Conservation (phyloP, 2,888 invertebrate genomes). For the Melanophora roralis region DNA sequence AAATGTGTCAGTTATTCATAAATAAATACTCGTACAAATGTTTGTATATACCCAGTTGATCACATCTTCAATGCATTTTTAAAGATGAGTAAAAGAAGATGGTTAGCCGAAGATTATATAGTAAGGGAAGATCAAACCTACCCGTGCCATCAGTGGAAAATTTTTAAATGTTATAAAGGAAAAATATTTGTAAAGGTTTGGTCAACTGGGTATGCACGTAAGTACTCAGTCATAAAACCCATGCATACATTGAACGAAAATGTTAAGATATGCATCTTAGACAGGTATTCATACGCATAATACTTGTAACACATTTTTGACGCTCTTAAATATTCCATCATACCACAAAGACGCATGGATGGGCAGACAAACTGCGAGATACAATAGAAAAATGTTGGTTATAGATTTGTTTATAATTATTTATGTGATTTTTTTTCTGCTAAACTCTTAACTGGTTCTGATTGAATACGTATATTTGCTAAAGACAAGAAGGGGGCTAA, state of each 20-base stretch:
- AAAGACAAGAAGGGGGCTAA: background rate
- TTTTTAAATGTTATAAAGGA: too few species aligned
- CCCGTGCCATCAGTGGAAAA: too few species aligned
- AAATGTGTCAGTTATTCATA: conserved; percentile 24
- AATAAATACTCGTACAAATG: background rate
- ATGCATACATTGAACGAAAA: background rate
- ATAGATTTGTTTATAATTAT: conserved; percentile 9
- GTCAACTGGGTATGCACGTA: too few species aligned
- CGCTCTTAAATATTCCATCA: conserved; percentile 37
- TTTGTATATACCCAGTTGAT: too few species aligned
- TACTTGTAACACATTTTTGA: conserved; percentile 49
- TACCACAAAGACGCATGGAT: background rate
- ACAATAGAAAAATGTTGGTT: conserved; percentile 16
- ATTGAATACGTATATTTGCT: conserved; percentile 23
- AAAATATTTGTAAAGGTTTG: too few species aligned
- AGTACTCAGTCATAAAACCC: background rate
- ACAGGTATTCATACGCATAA: conserved; percentile 23
- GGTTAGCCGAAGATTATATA: too few species aligned
- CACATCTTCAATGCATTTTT: too few species aligned
- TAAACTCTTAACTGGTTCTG: conserved; percentile 24
- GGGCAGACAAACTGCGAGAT: background rate
- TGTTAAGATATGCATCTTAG: background rate
- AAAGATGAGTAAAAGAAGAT: too few species aligned
- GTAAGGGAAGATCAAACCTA: too few species aligned
- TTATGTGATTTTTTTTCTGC: background rate